Conservation (phyloP, 2,888 invertebrate species). For the Lepidocyrtinus sp. region DNA sequence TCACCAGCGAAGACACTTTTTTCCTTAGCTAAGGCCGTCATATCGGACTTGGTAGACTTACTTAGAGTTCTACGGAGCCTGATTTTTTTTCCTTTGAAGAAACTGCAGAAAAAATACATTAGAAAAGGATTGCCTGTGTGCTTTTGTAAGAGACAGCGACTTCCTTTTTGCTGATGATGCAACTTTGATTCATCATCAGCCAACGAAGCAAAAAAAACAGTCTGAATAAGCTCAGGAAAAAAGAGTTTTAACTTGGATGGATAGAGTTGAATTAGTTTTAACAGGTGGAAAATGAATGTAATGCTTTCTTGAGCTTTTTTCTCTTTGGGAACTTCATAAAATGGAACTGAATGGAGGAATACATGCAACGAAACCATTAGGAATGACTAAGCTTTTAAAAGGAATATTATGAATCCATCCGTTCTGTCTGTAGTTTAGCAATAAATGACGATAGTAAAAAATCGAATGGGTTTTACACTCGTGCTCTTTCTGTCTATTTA, state of each 20-base stretch:
- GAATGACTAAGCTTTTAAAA: slow-evolving; percentile 56
- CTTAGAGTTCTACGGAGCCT: background rate
- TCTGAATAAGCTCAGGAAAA: slow-evolving; percentile 20
- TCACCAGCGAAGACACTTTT: slow-evolving; percentile 70
- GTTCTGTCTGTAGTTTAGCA: too few species aligned
- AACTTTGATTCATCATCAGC: slow-evolving; percentile 47
- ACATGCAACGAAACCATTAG: slow-evolving; percentile 40
- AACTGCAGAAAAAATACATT: slow-evolving; percentile 48
- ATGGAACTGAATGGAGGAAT: background rate
- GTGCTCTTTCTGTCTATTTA: too few species aligned
- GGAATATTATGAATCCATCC: too few species aligned
- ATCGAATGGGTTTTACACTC: too few species aligned
- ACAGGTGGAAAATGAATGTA: slow-evolving; percentile 52
- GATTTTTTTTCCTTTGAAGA: too few species aligned
- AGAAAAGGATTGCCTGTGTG: slow-evolving; percentile 14
- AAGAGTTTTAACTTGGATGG: slow-evolving; percentile 16
- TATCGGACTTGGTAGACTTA: background rate
- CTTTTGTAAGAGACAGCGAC: background rate
- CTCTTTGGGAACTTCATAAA: background rate
- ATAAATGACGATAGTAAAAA: too few species aligned
- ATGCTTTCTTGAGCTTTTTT: slow-evolving; percentile 32
- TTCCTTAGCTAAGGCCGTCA: too few species aligned
- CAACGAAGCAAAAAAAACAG: too few species aligned
- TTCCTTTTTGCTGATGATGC: slow-evolving; percentile 50
- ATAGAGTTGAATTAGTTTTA: slow-evolving; percentile 25